Evolutionary conservation across 2,888 invertebrate species (phyloP), one percentile per base, ranked within the genome.

Genomic region (Caenorhabditis sp.): DNA sequence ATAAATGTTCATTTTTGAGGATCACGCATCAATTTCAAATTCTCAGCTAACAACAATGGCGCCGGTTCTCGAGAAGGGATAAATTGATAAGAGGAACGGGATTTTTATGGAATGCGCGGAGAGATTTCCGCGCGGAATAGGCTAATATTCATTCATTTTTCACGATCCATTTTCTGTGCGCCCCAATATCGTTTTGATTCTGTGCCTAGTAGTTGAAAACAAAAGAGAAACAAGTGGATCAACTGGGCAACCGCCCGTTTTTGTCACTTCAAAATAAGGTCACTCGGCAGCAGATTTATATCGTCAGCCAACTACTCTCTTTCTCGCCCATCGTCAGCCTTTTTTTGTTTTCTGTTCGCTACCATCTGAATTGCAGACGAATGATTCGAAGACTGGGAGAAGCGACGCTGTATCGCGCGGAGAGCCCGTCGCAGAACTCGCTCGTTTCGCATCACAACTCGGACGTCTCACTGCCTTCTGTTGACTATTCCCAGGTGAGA

Each of bases 301-400:
- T 56, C 62, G 52, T n/a, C n/a, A n/a, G n/a, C n/a, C 9, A 20
- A 15, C n/a, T 9, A 11, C 26, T n/a, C 37, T 15, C 45, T 20
- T 56, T 41, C 20, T 35, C 13, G 6, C 30, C 30, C 30, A 30
- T 30, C 30, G 30, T 9, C 30, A 7, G 5, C 6, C 13, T 35
- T 35, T 35, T 35, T 35, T 13, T 9, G 35, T 35, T 35, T 13
- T n/a, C n/a, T n/a, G n/a, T n/a, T n/a, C n/a, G n/a, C n/a, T n/a
- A 15, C n/a, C 22, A n/a, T 35, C n/a, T n/a, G n/a, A n/a, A n/a
- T n/a, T n/a, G n/a, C n/a, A n/a, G n/a, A n/a, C 43, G 30, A 56
- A 77, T 77, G 77, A 48, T 77, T 41, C 77, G 77, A 55, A 48
- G 77, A 55, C 35, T 77, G 35, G 77, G 77, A 24, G 77, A 77